Percentiles rank a stretch among this genome's conserved stretches.
These are phyloP conservation scores for Aurelia aurita complex sp. Pacific DNA, from an alignment of 30 jellyfish, hydroid and myxozoan species.

Conservation along the genomic window DNA sequence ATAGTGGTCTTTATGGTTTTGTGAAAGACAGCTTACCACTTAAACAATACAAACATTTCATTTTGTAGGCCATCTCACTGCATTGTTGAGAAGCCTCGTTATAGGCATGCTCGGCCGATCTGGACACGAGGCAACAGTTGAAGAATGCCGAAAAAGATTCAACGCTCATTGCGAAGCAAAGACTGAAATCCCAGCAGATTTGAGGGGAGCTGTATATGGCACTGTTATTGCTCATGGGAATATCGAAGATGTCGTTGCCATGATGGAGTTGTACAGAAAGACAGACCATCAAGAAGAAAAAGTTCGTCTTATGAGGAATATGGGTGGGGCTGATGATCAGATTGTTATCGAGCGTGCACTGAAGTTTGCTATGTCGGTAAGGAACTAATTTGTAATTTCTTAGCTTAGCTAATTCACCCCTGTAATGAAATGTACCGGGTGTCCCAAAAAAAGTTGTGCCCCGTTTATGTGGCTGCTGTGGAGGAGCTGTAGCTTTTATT, in stretches of 20 bases:
- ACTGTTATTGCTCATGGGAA: constrained; percentile 85
- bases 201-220: constrained; percentile 87
- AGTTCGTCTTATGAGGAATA: constrained; percentile 68
- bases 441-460: too few species aligned
- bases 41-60: too few species aligned
- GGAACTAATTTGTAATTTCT: not conserved
- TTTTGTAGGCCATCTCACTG: constrained; percentile 75
- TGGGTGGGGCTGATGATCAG: constrained; percentile 82
- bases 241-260: constrained; percentile 63
- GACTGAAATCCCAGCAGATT: constrained; percentile 77
- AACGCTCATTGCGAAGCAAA: constrained; percentile 81
- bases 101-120: constrained; percentile 72
- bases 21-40: too few species aligned
- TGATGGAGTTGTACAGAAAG: constrained; percentile 71
- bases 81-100: constrained; percentile 80
- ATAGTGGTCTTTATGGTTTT: too few species aligned
- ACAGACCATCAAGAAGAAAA: constrained; percentile 90
- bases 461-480: too few species aligned
- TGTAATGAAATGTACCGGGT: too few species aligned
- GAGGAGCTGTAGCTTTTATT: too few species aligned
- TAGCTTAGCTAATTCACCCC: too few species aligned
- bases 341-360: constrained; percentile 72
- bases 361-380: constrained; percentile 87
- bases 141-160: constrained; percentile 69
- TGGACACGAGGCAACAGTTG: constrained; percentile 81